Evolutionary conservation across 2,888 invertebrate species (phyloP), one percentile per base, ranked within the genome.

Genomic region (Vandiemenella viatica): DNA sequence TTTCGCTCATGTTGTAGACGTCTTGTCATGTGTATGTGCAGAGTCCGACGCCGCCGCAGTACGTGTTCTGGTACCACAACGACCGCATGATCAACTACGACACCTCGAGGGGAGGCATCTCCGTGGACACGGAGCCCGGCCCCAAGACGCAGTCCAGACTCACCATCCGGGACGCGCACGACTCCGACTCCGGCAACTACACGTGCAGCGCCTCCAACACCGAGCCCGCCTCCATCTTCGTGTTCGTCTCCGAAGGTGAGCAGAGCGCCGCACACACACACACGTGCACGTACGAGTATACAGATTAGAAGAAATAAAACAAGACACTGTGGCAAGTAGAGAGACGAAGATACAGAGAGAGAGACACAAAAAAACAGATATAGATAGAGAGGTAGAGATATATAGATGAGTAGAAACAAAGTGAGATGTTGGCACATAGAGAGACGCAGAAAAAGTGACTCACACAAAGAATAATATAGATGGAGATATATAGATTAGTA

Each of bases 31-130:
- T 32, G 32, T 10, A n/a, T 58, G 76, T 77, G 4, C 76, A 89
- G 86, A 89, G 89, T 66, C 90, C 90, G 48, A 85, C 83, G 63
- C 90, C 89, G 58, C 90, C 90, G 57, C 89, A 89, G 70, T 91
- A 89, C 73, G 89, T 92, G 64, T 90, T 90, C 73, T 91, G 91
- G 91, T 90, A 86, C 72, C 90, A 90, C 74, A 89, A 91, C 72
- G 83, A 84, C 68, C 82, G 85, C 64, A 88, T 91, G 83, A 88
- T 91, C 72, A 91, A 90, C 75, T 90, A 89, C 70, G 89, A 90
- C 70, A 82, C 78, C 60, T 74, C 83, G 59, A 78, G 88, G 62
- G 83, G 87, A 58, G 81, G 80, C 57, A 86, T 88, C 57, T 75
- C 76, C 57, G 88, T 91, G 62, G 78, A 80, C 65, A 89, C 88